phyloP scores from a whole-genome alignment of 2,113 vertebrate genomes.

The Anarrhichthys ocellatus region DNA sequence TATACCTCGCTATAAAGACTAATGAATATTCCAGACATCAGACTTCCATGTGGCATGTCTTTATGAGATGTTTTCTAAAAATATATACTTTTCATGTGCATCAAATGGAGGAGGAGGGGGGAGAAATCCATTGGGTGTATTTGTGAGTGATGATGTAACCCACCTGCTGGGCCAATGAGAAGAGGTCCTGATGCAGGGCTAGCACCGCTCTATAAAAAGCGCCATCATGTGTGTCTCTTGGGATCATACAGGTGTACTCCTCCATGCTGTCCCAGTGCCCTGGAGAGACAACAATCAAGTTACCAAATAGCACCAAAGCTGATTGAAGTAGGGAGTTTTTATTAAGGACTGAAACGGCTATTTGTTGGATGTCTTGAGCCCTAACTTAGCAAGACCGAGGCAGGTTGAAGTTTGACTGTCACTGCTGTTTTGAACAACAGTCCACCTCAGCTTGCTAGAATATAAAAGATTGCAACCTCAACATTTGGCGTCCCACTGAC shows the following conservation, averaged over 20 bases:
- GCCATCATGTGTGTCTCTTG: constrained; percentile 96
- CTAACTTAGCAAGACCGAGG: background rate
- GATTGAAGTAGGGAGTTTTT: background rate
- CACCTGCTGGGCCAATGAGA: constrained; percentile 98
- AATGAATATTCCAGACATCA: constrained; percentile 56
- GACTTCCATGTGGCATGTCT: constrained; percentile 25
- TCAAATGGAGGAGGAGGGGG: background rate
- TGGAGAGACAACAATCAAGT: constrained; percentile 59
- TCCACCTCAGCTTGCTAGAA: background rate
- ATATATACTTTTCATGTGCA: constrained; percentile 37
- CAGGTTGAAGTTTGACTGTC: background rate
- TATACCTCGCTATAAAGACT: constrained; percentile 46
- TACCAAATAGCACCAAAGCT: background rate
- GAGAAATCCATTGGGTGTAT: background rate
- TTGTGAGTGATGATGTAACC: constrained; percentile 41
- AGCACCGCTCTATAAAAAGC: constrained; percentile 98
- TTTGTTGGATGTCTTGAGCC: background rate
- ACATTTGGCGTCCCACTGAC: constrained; percentile 22
- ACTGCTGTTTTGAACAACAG: background rate
- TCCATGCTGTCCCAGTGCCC: constrained; percentile 99
- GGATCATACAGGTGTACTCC: constrained; percentile 98
- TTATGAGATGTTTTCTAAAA: constrained; percentile 55
- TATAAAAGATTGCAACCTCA: constrained; percentile 15
- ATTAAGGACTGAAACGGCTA: background rate
- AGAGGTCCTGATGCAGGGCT: constrained; percentile 97